These are phyloP conservation scores for Sprattus sprattus DNA, from an alignment of 2,113 vertebrate species.

Conservation along the genomic window DNA sequence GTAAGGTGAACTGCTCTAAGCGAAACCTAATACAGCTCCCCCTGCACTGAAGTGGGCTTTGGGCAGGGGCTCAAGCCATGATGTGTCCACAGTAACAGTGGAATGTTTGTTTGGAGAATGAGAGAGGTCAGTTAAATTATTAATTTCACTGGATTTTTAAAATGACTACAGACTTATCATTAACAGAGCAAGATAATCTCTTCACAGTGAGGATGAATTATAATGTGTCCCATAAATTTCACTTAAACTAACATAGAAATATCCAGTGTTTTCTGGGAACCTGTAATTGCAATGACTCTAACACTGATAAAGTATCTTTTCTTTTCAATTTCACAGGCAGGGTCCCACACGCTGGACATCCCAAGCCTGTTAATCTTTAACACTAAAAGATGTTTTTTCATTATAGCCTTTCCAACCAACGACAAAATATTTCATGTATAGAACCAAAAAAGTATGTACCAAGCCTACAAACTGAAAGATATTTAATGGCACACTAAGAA, in stretches of 20 bases:
- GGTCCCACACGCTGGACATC: not conserved
- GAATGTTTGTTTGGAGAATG: constrained; percentile 22
- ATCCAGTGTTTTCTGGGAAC: not conserved
- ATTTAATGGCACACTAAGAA: not conserved
- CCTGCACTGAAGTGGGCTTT: constrained; percentile 55
- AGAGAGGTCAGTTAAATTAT: constrained; percentile 55
- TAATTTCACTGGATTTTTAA: constrained; percentile 50
- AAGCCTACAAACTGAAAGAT: not conserved
- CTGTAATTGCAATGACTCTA: constrained; percentile 5
- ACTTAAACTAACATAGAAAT: not conserved
- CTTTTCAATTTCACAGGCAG: not conserved
- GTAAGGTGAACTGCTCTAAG: constrained; percentile 45
- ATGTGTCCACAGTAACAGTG: not conserved
- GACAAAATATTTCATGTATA: not conserved
- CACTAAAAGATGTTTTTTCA: not conserved
- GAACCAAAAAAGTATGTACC: not conserved
- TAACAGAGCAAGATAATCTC: not conserved
- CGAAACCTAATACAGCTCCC: constrained; percentile 53
- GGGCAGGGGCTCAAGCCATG: constrained; percentile 48
- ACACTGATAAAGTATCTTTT: not conserved
- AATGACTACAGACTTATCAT: not conserved
- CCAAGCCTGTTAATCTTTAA: not conserved
- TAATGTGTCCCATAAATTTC: not conserved
- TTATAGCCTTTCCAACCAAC: not conserved
- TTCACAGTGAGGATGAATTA: not conserved